Evolutionary conservation across 2,888 invertebrate genomes (phyloP), one percentile per base, ranked within the genome.

Genomic region (Microctonus aethiopoides): DNA sequence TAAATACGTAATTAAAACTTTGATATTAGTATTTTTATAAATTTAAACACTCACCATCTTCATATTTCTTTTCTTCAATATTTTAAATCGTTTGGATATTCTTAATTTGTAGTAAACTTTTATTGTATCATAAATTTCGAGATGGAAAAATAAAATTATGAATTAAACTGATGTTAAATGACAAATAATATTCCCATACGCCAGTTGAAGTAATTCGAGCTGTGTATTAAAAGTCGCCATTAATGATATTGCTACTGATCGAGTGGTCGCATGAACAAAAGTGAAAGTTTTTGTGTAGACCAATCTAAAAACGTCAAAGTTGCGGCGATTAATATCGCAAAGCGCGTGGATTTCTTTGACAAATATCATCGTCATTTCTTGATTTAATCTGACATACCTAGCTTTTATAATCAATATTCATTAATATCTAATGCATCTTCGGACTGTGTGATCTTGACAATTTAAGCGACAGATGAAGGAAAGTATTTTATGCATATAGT

Each of bases 381-480:
- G n/a, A n/a, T 46, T 7, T 16, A 16, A 41, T 54, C 16, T 7
- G 39, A 61, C 46, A 51, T 52, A 32, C 36, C 16, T 57, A 46
- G 36, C 20, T 34, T 46, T 46, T 46, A 46, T 16, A 46, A 5
- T n/a, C 46, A 7, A n/a, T 1, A 7, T n/a, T 1, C 1, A 16
- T 46, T 20, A n/a, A 46, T 46, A 46, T 46, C 11, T 4, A 13
- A 39, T 39, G 11, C 39, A 39, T 39, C 39, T 1, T 13, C n/a
- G n/a, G 1, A 46, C 0, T 20, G 1, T 36, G 59, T 60, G 64
- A 65, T 69, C 69, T 64, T 52, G 59, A 57, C 57, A 60, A 69
- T 69, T 52, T 22, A 64, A 36, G 52, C 51, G 57, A 41, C 64
- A 65, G 57, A 16, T 22, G 59, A 36, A 59, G 22, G 52, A 69